Base-by-base conservation (phyloP, 2,888 invertebrate species). In the Tetranychus truncatus region DNA sequence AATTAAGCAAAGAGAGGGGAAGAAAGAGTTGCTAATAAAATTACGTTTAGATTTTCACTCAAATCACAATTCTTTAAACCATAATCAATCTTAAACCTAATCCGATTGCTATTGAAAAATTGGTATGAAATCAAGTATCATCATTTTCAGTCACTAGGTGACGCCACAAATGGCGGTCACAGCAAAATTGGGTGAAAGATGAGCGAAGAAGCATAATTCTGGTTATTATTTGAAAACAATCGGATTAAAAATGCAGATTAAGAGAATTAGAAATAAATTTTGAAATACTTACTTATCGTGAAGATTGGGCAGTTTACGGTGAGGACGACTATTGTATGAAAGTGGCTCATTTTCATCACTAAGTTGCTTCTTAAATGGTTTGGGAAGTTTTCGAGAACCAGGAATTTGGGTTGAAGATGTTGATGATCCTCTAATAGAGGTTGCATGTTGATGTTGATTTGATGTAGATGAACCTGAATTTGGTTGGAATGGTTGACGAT, bases 261-360 rank as follows among this genome's bases (percentile, higher is more conserved):
- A 15, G 15, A 66, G 15, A 66, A 20, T 6, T n/a, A 66, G 5
- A 66, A 20, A 66, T 18, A 7, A 5, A 6, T 15, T 6, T 66
- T 66, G 34, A 20, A 24, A 69, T 6, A 69, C 69, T n/a, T 5
- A 69, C 69, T 69, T 69, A 20, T 69, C 69, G 11, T 69, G 21
- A 20, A 69, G 69, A 69, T 73, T 73, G 73, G 75, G 75, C 20
- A 75, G 72, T 44, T 45, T 72, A 15, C 75, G 72, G 21, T 46
- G 66, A 24, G 77, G 77, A 11, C 77, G 74, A 66, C 77, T 77
- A 73, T 77, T 77, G 72, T 77, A 77, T 20, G 69, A 77, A 55
- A 77, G 74, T 8, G 77, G 74, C 46, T 77, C 76, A 34, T 55
- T 71, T 9, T 74, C 71, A 66, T 75, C 76, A n/a, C 45, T 67